phyloP scores from a whole-genome alignment of 2,113 vertebrate species.

The Rallus limicola region DNA sequence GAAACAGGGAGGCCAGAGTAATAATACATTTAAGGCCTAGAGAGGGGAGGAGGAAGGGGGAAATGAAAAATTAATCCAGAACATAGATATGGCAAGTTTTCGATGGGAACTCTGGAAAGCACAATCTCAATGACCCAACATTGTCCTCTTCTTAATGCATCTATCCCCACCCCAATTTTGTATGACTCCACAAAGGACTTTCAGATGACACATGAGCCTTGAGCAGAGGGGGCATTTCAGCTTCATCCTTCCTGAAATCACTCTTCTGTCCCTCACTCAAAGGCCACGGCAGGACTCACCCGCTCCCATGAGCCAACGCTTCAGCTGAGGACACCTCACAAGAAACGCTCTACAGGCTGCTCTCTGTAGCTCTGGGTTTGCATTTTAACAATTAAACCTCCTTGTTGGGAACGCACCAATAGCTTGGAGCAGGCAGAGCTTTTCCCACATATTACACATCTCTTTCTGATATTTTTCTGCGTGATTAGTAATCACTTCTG shows the following conservation, averaged over 20 bases:
- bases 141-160: neutral
- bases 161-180: neutral
- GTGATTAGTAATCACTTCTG: slow-evolving; percentile 60
- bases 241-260: neutral
- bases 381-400: slow-evolving; percentile 40
- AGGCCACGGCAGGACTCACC: neutral
- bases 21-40: neutral
- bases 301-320: neutral
- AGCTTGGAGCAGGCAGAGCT: slow-evolving; percentile 22
- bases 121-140: neutral
- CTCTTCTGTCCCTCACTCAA: neutral
- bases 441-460: neutral
- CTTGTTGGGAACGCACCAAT: neutral
- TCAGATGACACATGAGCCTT: neutral
- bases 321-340: neutral
- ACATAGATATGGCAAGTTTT: neutral
- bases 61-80: neutral
- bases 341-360: slow-evolving; percentile 18
- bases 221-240: neutral
- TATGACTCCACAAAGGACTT: neutral
- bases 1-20: neutral
- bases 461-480: slow-evolving; percentile 49
- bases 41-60: neutral
- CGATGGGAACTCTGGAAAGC: neutral
- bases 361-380: neutral